phyloP scores from a whole-genome alignment of 2,113 vertebrate species.

The Ammospiza nelsoni region DNA sequence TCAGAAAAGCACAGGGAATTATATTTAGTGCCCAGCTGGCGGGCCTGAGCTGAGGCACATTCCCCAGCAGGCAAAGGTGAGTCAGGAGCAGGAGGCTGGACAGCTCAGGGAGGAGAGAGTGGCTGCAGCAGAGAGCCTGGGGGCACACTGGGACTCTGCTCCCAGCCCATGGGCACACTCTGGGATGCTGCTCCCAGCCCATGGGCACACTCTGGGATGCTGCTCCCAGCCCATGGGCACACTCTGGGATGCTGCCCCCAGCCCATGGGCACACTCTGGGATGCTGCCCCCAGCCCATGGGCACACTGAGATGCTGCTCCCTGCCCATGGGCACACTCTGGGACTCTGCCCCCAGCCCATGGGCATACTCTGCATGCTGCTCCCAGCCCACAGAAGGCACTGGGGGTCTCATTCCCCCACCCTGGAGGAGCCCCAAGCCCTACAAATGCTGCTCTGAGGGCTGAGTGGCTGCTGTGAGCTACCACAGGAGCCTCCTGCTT shows the following conservation, averaged over 20 bases:
- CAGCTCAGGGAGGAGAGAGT: neutral
- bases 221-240: neutral
- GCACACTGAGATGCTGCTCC: too few relatives aligned
- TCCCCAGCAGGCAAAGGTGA: rapidly evolving
- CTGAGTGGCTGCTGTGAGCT: neutral
- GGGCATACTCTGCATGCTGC: too few relatives aligned
- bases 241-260: too few relatives aligned
- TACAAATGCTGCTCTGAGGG: neutral
- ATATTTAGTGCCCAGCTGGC: neutral
- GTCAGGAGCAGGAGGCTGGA: neutral
- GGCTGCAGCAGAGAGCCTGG: too few relatives aligned
- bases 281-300: too few relatives aligned
- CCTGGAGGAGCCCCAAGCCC: neutral
- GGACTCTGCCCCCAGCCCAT: too few relatives aligned
- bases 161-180: too few relatives aligned
- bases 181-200: too few relatives aligned
- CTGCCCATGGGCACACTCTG: too few relatives aligned
- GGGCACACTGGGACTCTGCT: too few relatives aligned
- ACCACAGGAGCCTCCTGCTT: neutral
- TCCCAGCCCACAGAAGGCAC: rapidly evolving
- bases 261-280: too few relatives aligned
- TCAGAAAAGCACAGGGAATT: neutral
- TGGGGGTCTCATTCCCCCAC: rapidly evolving
- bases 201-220: too few relatives aligned
- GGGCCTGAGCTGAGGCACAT: neutral